Evolutionary conservation across 2,797 vertebrate genomes (phyloP), one percentile per base, ranked within the genome.

Genomic region (Mus caroli): DNA sequence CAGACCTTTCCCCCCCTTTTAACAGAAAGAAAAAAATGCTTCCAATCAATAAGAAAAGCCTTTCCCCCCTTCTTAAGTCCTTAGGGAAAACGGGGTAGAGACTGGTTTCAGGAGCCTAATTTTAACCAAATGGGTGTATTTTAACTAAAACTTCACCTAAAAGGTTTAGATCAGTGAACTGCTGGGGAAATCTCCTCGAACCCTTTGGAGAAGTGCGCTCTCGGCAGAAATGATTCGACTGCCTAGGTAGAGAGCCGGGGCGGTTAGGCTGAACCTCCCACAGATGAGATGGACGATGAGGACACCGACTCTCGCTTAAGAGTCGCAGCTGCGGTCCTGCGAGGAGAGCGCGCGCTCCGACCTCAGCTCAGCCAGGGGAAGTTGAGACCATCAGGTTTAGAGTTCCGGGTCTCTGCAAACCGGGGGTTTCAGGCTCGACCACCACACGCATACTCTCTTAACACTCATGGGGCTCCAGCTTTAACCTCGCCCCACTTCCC

Each of bases 41-140:
- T 80, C 52, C 56, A 34, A 10, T 87, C 75, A 89, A 87, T 73
- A 77, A 56, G 86, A 77, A 97, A 92, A 85, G 3, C 40, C 76
- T 43, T 75, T 54, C 24, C 88, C 19, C 8, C 34, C 34, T 3
- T 3, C 14, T 69, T 90, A 10, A 46, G 77, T n/a, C 46, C 86
- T 84, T 62, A 50, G 56, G 12, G n/a, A 91, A 62, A 58, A 26
- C 31, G 37, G 52, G 40, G 31, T 67, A 64, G 76, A 58, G 34
- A 22, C 56, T 84, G 50, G 69, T 92, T 28, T 52, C n/a, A 10
- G 67, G 58, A 1, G n/a, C 85, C 62, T 73, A 8, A 82, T 87
- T 97, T 97, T 69, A 95, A 80, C 86, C 76, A 97, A 97, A 92
- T 77, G 34, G 93, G 86, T 88, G 11, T 34, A 80, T 91, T 92